Percentiles rank a stretch among this genome's conserved stretches.
Evolutionary conservation across 2,113 vertebrate species (phyloP).

Genomic region (Spermophilus dauricus): DNA sequence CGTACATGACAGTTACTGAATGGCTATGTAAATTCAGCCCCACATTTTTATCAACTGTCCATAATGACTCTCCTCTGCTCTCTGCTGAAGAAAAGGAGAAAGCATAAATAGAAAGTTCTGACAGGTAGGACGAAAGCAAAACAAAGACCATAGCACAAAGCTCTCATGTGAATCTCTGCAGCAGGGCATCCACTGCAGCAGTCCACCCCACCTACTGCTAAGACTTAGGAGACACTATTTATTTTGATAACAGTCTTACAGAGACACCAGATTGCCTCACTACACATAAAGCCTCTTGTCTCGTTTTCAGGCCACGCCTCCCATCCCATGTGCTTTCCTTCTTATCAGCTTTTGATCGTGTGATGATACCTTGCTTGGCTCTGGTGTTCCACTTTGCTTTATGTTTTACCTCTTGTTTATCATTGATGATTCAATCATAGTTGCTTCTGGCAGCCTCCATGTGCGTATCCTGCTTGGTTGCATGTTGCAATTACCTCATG

Average conservation of each 20-base stretch:
- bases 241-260: conserved; percentile 2
- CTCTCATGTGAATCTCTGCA: neutral
- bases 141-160: neutral
- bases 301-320: neutral
- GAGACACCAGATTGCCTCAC: neutral
- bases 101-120: neutral
- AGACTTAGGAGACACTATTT: neutral
- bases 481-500: conserved; percentile 56
- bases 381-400: neutral
- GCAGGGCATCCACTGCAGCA: accelerated
- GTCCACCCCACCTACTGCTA: neutral
- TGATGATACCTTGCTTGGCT: neutral
- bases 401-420: conserved; percentile 26
- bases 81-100: conserved; percentile 37
- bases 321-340: neutral
- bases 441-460: conserved; percentile 38
- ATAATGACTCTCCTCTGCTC: conserved; percentile 37
- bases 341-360: neutral
- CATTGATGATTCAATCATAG: conserved; percentile 19
- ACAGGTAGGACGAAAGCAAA: neutral
- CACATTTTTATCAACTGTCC: conserved; percentile 59
- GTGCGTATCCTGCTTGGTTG: conserved; percentile 33
- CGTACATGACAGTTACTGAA: conserved; percentile 57
- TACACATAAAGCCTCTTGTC: neutral
- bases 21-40: conserved; percentile 78